Evolutionary conservation across 1,140 invertebrate genomes (phyloP).

Genomic region (Nephila pilipes): DNA sequence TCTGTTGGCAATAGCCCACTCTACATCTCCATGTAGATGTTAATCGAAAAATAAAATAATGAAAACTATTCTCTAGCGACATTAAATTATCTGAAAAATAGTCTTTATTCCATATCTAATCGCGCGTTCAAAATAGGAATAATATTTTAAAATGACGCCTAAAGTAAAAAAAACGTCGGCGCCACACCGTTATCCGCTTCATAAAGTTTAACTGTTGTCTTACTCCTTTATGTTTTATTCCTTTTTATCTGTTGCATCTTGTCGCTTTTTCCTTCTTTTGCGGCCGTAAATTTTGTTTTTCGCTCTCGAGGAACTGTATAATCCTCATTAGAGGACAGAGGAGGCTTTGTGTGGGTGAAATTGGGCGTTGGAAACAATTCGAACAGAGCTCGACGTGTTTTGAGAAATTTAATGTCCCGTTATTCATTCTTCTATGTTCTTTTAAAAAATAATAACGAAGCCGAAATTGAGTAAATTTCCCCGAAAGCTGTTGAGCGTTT

Average conservation of each 20-base stretch:
- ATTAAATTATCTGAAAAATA: not conserved
- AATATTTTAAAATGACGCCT: too few relatives aligned
- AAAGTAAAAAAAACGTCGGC: not conserved
- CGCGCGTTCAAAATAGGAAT: not conserved
- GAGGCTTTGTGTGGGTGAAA: not conserved
- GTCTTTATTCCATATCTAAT: not conserved
- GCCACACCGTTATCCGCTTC: not conserved
- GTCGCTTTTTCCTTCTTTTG: not conserved
- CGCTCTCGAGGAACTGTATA: not conserved
- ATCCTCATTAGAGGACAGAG: not conserved
- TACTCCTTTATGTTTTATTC: not conserved
- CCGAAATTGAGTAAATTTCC: not conserved
- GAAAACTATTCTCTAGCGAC: not conserved
- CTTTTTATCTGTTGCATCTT: not conserved
- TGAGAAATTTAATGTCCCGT: not conserved
- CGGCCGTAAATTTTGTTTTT: not conserved
- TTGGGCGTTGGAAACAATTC: not conserved
- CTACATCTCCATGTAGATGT: too few relatives aligned
- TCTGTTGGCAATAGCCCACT: too few relatives aligned
- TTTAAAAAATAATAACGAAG: not conserved
- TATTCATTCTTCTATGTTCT: not conserved
- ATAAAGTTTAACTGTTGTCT: not conserved
- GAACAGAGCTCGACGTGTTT: not conserved
- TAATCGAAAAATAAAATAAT: too few relatives aligned
- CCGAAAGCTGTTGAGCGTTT: not conserved